phyloP scores from a whole-genome alignment of 2,888 invertebrate genomes.

The Phanerotoma sp. region DNA sequence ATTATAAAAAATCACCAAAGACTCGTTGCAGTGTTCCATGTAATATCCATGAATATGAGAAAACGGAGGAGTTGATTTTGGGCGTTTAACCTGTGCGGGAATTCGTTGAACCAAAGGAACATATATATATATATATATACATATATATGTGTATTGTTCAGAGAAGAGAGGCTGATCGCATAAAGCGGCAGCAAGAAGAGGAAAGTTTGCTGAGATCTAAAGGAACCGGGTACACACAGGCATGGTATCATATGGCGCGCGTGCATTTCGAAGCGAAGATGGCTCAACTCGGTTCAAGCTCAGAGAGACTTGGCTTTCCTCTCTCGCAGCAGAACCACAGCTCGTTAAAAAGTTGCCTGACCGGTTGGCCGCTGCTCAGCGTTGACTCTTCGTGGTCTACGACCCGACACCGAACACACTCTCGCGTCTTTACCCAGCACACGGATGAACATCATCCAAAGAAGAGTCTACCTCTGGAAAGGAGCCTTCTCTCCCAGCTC shows the following conservation, averaged over 20 bases:
- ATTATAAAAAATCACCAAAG: no score
- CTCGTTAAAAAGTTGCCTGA: slow-evolving; percentile 58
- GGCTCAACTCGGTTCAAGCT: slow-evolving; percentile 49
- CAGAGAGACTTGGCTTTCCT: slow-evolving; percentile 48
- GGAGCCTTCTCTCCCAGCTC: slow-evolving; percentile 21
- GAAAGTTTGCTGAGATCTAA: neutral
- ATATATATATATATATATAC: neutral
- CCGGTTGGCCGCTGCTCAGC: slow-evolving; percentile 53
- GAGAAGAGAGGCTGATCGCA: neutral
- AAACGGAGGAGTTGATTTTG: neutral
- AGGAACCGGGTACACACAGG: slow-evolving; percentile 26
- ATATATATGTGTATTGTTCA: neutral
- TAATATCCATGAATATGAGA: neutral
- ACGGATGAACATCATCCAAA: slow-evolving; percentile 45
- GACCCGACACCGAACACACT: slow-evolving; percentile 52
- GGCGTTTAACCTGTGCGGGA: neutral
- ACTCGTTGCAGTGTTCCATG: no score
- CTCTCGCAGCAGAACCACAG: slow-evolving; percentile 40
- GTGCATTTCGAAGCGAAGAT: slow-evolving; percentile 54
- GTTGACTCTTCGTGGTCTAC: slow-evolving; percentile 55
- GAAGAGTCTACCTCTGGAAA: neutral
- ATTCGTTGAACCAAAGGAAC: neutral
- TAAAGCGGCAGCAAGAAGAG: neutral
- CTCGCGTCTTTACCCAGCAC: slow-evolving; percentile 36
- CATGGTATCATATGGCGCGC: slow-evolving; percentile 48